phyloP scores from a whole-genome alignment of 2,797 vertebrate species.

The Arrhamphus sclerolepis region DNA sequence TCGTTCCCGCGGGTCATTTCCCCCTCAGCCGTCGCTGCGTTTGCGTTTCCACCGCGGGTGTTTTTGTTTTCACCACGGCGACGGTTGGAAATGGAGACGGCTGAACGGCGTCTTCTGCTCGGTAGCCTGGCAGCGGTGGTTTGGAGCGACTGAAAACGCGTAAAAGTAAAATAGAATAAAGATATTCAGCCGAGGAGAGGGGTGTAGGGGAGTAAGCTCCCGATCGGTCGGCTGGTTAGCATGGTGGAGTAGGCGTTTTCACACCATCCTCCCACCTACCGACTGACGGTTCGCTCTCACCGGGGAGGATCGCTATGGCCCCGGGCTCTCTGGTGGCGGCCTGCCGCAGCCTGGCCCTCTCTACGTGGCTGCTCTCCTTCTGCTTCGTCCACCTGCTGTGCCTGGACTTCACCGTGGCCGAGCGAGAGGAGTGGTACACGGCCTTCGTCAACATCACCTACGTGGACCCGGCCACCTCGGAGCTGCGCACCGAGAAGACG shows the following conservation, averaged over 20 bases:
- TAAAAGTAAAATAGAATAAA: not conserved
- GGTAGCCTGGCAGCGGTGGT: slow-evolving; percentile 3
- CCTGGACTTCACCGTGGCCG: slow-evolving; percentile 96
- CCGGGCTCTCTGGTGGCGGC: slow-evolving; percentile 88
- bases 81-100: slow-evolving; percentile 42
- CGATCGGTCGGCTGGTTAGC: not conserved
- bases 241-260: slow-evolving; percentile 54
- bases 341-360: slow-evolving; percentile 96
- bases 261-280: slow-evolving; percentile 2
- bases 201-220: too few species aligned
- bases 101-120: slow-evolving; percentile 22
- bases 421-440: slow-evolving; percentile 99
- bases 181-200: accelerated
- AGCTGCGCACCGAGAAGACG: slow-evolving; percentile 88
- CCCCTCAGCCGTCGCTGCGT: accelerated
- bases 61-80: slow-evolving; percentile 23
- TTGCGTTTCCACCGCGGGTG: not conserved
- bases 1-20: accelerated
- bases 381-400: slow-evolving; percentile 96
- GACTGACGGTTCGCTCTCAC: slow-evolving; percentile 10
- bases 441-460: slow-evolving; percentile 98
- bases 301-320: slow-evolving; percentile 78
- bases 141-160: slow-evolving; percentile 32
- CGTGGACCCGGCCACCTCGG: slow-evolving; percentile 84
- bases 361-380: slow-evolving; percentile 96